phyloP scores from a whole-genome alignment of 2,797 vertebrate genomes.

The Xenopus petersii region DNA sequence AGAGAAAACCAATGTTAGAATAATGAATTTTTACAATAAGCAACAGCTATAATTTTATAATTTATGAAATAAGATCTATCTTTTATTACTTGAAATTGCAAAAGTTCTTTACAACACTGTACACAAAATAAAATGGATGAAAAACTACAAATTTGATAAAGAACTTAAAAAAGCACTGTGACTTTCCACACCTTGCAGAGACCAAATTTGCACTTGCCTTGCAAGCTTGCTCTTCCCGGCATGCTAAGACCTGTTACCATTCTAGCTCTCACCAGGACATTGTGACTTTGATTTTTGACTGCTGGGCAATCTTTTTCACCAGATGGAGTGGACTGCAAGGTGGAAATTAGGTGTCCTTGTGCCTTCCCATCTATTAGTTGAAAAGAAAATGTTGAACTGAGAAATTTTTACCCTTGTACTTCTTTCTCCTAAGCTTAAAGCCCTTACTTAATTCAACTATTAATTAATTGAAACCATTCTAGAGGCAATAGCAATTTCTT shows the following conservation, averaged over 20 bases:
- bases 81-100: too few species aligned
- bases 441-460: not conserved
- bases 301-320: conserved; percentile 79
- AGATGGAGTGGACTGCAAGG: conserved; percentile 74
- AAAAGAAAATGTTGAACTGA: conserved; percentile 57
- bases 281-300: conserved; percentile 70
- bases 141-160: conserved; percentile 12
- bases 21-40: too few species aligned
- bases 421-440: not conserved
- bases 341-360: conserved; percentile 82
- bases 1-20: too few species aligned
- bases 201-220: conserved; percentile 70
- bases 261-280: conserved; percentile 59
- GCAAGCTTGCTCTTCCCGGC: conserved; percentile 61
- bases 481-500: not conserved
- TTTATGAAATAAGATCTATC: too few species aligned
- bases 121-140: conserved; percentile 16
- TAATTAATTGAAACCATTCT: not conserved
- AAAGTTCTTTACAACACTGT: not conserved
- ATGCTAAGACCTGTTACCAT: conserved; percentile 64
- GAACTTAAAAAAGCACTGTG: conserved; percentile 59
- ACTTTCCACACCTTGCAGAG: conserved; percentile 66
- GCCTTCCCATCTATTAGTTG: conserved; percentile 59
- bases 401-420: conserved; percentile 13
- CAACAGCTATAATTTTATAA: too few species aligned